These are phyloP conservation scores for Puntigrus tetrazona DNA, from an alignment of 2,113 vertebrate genomes.

Conservation along the genomic window DNA sequence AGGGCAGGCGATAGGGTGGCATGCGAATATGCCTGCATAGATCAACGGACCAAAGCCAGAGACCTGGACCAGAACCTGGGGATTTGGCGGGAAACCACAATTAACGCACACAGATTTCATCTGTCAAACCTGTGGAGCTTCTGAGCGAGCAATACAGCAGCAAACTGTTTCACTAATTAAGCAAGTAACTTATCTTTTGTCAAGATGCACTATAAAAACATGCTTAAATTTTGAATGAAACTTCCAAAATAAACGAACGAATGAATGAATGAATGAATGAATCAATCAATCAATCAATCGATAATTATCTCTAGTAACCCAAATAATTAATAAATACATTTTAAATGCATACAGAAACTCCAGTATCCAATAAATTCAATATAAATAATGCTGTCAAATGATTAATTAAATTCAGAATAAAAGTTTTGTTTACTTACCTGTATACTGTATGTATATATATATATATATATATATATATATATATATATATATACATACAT, in stretches of 20 bases:
- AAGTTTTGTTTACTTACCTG: too few species aligned
- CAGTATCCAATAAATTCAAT: too few species aligned
- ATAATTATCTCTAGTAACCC: neutral
- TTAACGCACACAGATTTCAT: neutral
- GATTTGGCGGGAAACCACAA: neutral
- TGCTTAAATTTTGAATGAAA: neutral
- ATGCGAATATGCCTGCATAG: constrained; percentile 75
- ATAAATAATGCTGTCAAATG: too few species aligned
- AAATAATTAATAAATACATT: too few species aligned
- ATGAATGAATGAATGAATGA: neutral
- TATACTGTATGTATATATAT: too few species aligned
- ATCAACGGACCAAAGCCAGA: constrained; percentile 73
- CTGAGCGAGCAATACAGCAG: neutral
- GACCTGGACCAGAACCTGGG: constrained; percentile 70
- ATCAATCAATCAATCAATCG: too few species aligned
- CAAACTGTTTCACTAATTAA: neutral
- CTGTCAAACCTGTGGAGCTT: neutral
- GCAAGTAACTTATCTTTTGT: neutral
- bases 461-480: too few species aligned
- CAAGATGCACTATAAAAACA: neutral
- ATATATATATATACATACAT: too few species aligned
- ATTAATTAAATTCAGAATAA: too few species aligned
- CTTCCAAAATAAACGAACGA: neutral
- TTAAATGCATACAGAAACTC: too few species aligned
- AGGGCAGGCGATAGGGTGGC: constrained; percentile 80